Conservation (phyloP, 2,113 vertebrate genomes). For the Misgurnus mizolepis region DNA sequence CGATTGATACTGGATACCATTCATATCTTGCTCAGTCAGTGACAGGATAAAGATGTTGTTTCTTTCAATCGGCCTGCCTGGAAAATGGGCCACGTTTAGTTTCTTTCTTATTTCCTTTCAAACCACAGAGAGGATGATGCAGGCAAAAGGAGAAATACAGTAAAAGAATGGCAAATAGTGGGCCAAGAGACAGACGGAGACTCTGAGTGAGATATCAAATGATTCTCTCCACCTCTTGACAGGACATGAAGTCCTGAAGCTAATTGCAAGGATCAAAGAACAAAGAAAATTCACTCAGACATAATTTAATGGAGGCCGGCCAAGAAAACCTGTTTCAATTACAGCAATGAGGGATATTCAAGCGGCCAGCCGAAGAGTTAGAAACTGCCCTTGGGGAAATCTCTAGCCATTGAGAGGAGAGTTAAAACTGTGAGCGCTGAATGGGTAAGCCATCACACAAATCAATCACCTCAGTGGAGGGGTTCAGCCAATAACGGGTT, state of each 20-base stretch:
- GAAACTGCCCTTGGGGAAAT: constrained; percentile 42
- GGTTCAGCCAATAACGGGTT: constrained; percentile 41
- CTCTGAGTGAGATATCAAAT: constrained; percentile 53
- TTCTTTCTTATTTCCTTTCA: constrained; percentile 52
- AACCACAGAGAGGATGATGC: constrained; percentile 18
- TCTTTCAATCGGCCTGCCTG: constrained; percentile 47
- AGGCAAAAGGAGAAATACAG: neutral
- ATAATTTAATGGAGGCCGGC: constrained; percentile 56
- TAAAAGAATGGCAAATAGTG: constrained; percentile 9
- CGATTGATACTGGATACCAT: constrained; percentile 53
- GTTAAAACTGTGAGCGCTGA: constrained; percentile 13
- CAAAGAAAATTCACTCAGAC: constrained; percentile 53
- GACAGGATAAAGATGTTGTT: constrained; percentile 47
- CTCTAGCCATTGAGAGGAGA: constrained; percentile 33
- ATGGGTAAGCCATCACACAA: constrained; percentile 40
- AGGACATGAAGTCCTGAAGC: constrained; percentile 50
- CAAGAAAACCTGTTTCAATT: constrained; percentile 59
- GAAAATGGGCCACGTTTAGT: constrained; percentile 51
- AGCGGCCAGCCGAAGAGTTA: constrained; percentile 29
- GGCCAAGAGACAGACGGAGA: constrained; percentile 35
- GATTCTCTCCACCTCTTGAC: constrained; percentile 54
- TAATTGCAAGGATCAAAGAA: constrained; percentile 60
- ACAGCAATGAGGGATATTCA: constrained; percentile 53
- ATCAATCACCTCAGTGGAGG: constrained; percentile 44
- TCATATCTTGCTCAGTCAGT: constrained; percentile 54